Percentiles rank a stretch among this genome's conserved stretches.
phyloP scores from a whole-genome alignment of 1,140 invertebrate genomes.

The Hylaeus volcanicus region DNA sequence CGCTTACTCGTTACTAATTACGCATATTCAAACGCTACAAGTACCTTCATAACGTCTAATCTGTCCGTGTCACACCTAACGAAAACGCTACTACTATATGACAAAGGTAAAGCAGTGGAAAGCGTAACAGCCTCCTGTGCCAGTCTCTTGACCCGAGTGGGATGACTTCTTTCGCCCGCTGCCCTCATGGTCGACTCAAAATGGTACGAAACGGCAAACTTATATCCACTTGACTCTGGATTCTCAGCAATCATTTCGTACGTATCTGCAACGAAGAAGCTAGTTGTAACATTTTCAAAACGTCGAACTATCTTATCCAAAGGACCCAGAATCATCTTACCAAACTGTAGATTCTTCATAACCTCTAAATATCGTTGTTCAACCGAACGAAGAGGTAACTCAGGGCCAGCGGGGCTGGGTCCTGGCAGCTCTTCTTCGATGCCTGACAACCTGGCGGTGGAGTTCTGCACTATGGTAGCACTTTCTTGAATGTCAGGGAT shows the following conservation, averaged over 20 bases:
- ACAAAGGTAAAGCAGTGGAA: constrained; percentile 95
- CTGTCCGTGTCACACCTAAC: constrained; percentile 96
- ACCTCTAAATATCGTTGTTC: constrained; percentile 90
- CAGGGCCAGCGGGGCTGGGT: constrained; percentile 74
- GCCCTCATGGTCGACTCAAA: constrained; percentile 94
- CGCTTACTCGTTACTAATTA: not conserved
- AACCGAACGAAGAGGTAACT: constrained; percentile 81
- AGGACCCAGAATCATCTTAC: constrained; percentile 78
- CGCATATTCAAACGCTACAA: not conserved
- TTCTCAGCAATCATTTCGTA: constrained; percentile 94
- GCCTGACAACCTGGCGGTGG: constrained; percentile 81
- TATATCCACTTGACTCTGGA: constrained; percentile 85
- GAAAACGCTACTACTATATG: constrained; percentile 96
- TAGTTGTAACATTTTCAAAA: not conserved
- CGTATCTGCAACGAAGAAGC: constrained; percentile 84
- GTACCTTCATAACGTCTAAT: constrained; percentile 96
- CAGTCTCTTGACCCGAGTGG: constrained; percentile 93
- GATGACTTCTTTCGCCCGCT: constrained; percentile 91
- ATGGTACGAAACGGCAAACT: constrained; percentile 94
- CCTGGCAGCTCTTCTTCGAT: constrained; percentile 74
- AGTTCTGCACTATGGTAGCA: constrained; percentile 87
- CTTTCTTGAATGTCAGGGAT: constrained; percentile 94
- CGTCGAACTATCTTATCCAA: not conserved
- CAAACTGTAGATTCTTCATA: constrained; percentile 94
- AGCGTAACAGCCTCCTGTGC: constrained; percentile 98